Evolutionary conservation across 2,113 vertebrate species (phyloP).

Genomic region (Pithys albifrons): DNA sequence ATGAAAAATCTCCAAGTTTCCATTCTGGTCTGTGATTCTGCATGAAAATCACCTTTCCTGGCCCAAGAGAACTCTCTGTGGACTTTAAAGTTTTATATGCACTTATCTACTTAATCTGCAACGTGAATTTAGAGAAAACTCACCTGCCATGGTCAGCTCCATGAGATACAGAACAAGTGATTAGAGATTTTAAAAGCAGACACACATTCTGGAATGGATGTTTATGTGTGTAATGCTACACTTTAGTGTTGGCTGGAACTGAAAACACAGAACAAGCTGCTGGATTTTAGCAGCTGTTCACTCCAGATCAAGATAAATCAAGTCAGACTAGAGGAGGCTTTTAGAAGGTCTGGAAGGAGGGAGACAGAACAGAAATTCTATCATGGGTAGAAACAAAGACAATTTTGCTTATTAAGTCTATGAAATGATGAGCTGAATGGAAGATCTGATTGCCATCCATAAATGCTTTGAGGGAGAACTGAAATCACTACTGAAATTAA

Average conservation of each 20-base stretch:
- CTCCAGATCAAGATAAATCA: neutral
- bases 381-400: neutral
- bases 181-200: too few relatives aligned
- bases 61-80: neutral
- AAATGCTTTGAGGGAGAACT: neutral
- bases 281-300: neutral
- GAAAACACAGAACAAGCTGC: neutral
- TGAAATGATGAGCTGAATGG: neutral
- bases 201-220: neutral
- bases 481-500: slow-evolving; percentile 36
- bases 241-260: neutral
- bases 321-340: neutral
- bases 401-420: neutral
- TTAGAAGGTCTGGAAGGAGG: neutral
- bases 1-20: neutral
- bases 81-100: neutral
- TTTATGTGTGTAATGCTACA: too few relatives aligned
- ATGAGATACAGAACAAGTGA: neutral
- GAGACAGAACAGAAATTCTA: neutral
- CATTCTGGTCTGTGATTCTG: neutral
- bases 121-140: neutral
- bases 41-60: neutral
- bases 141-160: neutral
- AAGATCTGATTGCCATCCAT: neutral
- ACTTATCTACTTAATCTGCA: neutral